phyloP scores from a whole-genome alignment of 1,140 invertebrate species.

The Bombus soroeensis region DNA sequence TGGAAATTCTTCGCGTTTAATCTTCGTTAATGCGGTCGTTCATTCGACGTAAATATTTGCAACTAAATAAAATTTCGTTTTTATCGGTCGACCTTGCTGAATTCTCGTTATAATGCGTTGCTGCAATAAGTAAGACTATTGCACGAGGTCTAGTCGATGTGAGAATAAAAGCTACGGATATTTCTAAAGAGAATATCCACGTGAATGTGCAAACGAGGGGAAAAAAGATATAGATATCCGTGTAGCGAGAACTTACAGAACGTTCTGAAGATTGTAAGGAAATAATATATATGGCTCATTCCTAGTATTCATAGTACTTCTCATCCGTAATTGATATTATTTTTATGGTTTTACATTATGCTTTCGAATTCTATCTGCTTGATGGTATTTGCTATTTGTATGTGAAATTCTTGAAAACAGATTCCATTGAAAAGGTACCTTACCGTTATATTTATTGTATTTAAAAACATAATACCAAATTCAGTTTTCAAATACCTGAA shows the following conservation, averaged over 20 bases:
- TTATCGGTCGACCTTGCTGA: background rate
- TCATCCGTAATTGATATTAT: background rate
- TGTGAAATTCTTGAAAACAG: background rate
- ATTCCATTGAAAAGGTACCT: background rate
- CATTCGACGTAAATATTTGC: background rate
- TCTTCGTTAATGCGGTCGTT: background rate
- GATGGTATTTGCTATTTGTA: background rate
- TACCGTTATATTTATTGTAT: too few species aligned
- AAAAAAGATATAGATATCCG: background rate
- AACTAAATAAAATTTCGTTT: background rate
- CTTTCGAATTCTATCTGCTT: background rate
- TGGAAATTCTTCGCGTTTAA: slow-evolving; percentile 18
- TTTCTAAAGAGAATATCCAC: background rate
- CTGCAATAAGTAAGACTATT: background rate
- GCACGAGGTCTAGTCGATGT: background rate
- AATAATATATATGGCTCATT: background rate
- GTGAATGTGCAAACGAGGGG: background rate
- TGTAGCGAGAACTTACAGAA: background rate
- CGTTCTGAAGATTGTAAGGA: background rate
- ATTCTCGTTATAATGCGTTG: background rate
- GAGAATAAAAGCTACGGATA: background rate
- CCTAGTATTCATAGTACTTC: background rate
- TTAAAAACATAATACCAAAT: too few species aligned
- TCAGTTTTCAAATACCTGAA: too few species aligned
- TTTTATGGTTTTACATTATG: background rate